Base-by-base conservation (phyloP, 2,888 invertebrate species). In the Heterodera filipjevi region DNA sequence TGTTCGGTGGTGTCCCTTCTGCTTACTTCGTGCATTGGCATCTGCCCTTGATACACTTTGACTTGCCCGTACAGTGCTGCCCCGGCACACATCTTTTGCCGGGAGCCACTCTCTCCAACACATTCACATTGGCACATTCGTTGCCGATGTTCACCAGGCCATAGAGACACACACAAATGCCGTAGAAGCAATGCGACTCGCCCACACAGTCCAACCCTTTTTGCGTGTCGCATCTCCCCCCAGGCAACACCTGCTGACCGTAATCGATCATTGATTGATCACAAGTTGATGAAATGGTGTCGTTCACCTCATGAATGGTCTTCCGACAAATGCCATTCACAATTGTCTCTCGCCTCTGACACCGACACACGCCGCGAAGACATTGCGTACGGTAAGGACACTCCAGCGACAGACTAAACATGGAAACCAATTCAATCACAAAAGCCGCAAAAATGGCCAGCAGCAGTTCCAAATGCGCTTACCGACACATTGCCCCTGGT, bases 321-420 rank as follows among this genome's bases (percentile, higher is more conserved):
- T 81, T 77, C 59, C 87, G 81, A 30, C 87, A 87, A 2, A 83
- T 82, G 6, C 81, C 83, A 39, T 83, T 84, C 0, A 85, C 84
- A 27, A 87, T 87, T 3, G 88, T 88, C 77, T 88, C 88, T 71
- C 85, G 85, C 73, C 80, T 77, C 35, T 81, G 82, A 77, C 89
- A 89, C 0, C 88, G 81, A 78, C 89, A 89, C 22, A 88, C 86
- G 35, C 86, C 86, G 33, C 86, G 83, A 12, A 85, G 59, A 74
- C 89, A 89, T 80, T 86, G 85, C 0, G 87, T 85, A 12, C 87
- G 80, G 76, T 81, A 86, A 1, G 84, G 84, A 66, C 89, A 89
- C 73, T 88, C 85, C 49, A 84, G 77, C 3, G 83, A 81, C 2
- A 84, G 66, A 3, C 59, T 27, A 49, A 19, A 49, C n/a, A n/a